phyloP scores from a whole-genome alignment of 1,140 invertebrate species.

The Archegozetes longisetosus region DNA sequence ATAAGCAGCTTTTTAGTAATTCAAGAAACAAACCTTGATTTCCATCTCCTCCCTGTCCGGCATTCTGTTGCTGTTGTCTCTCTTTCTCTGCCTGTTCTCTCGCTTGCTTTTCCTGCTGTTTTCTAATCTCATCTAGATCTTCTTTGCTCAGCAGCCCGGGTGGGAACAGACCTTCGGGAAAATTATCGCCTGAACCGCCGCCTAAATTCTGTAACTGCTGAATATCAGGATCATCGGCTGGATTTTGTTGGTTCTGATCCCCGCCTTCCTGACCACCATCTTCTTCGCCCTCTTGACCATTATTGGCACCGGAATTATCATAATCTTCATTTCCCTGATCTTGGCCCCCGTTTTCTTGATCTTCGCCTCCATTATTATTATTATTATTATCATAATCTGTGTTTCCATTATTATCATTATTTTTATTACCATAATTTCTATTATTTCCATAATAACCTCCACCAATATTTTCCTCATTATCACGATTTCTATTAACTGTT shows the following conservation, averaged over 20 bases:
- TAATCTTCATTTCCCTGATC: slow-evolving; percentile 5
- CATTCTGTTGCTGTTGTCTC: slow-evolving; percentile 6
- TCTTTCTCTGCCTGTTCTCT: slow-evolving; percentile 2
- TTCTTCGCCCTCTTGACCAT: background rate
- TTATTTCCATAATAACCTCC: slow-evolving; percentile 10
- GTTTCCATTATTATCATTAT: background rate
- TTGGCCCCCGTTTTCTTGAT: background rate
- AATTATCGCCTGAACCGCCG: slow-evolving; percentile 5
- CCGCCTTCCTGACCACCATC: background rate
- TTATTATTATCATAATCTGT: background rate
- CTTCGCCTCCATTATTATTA: background rate
- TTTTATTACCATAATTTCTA: slow-evolving; percentile 4
- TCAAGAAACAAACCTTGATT: too few relatives aligned
- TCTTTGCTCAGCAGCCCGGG: slow-evolving; percentile 6
- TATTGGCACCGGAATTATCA: background rate
- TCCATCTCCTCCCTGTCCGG: background rate
- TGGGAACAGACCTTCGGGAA: slow-evolving; percentile 13
- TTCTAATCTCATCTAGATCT: slow-evolving; percentile 7
- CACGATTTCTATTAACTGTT: background rate
- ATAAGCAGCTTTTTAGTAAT: too few relatives aligned
- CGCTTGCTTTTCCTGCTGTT: slow-evolving; percentile 9
- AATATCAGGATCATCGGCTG: slow-evolving; percentile 11
- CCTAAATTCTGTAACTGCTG: slow-evolving; percentile 13
- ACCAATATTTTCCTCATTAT: background rate
- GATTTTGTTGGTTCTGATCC: slow-evolving; percentile 3